phyloP scores from a whole-genome alignment of 2,888 invertebrate species.

The Drosophila seclusa region DNA sequence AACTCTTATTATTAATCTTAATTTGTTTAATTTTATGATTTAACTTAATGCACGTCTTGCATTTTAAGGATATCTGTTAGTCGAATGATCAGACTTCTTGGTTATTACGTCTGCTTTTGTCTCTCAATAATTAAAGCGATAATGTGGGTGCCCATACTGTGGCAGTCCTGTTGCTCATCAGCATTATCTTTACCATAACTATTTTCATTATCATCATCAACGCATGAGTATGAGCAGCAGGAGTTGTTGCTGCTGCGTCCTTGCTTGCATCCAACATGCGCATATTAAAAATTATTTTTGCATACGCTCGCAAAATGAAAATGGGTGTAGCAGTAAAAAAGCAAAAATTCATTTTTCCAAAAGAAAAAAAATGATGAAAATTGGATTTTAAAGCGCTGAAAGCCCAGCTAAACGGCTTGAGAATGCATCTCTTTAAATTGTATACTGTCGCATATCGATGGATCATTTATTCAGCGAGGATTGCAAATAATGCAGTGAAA shows the following conservation, averaged over 20 bases:
- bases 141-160: conserved; percentile 58
- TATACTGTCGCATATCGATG: conserved; percentile 38
- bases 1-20: background rate
- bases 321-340: conserved; percentile 27
- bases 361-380: conserved; percentile 69
- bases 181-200: conserved; percentile 41
- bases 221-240: conserved; percentile 5
- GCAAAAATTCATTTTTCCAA: conserved; percentile 18
- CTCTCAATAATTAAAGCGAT: conserved; percentile 71
- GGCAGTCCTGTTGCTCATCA: conserved; percentile 43
- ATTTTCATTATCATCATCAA: conserved; percentile 23
- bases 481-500: conserved; percentile 21
- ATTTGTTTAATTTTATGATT: background rate
- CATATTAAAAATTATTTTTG: conserved; percentile 75
- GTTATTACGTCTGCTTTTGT: conserved; percentile 26
- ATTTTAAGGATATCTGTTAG: conserved; percentile 4
- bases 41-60: background rate
- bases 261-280: conserved; percentile 56
- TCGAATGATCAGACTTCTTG: background rate
- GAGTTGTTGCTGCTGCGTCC: conserved; percentile 6
- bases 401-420: background rate
- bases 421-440: conserved; percentile 37
- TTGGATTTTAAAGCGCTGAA: conserved; percentile 53
- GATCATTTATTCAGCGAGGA: conserved; percentile 48
- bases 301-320: conserved; percentile 53